Conservation (phyloP, 2,113 vertebrate genomes). For the Stictonetta naevosa region DNA sequence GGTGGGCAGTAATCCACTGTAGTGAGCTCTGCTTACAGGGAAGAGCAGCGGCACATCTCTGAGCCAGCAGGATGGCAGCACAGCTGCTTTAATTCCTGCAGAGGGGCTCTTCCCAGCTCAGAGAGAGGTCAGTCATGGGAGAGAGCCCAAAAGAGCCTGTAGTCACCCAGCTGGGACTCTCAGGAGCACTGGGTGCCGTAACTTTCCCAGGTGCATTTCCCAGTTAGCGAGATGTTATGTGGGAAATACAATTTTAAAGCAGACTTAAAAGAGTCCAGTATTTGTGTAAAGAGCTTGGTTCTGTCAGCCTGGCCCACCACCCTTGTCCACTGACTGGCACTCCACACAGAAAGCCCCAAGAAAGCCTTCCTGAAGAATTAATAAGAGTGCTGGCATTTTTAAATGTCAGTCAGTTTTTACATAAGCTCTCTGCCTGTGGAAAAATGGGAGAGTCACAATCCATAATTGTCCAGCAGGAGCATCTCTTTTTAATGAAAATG, state of each 20-base stretch:
- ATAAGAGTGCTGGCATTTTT: slow-evolving; percentile 57
- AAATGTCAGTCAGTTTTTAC: slow-evolving; percentile 65
- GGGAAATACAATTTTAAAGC: background rate
- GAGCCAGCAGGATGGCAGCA: background rate
- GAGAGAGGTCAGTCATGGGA: background rate
- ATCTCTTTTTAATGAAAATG: slow-evolving; percentile 44
- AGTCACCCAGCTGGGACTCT: background rate
- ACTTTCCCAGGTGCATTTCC: background rate
- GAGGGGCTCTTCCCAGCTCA: background rate
- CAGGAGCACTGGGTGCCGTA: background rate
- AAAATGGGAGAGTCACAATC: background rate
- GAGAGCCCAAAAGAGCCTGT: background rate
- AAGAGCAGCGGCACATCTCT: background rate
- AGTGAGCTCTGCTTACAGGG: background rate
- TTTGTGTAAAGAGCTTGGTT: background rate
- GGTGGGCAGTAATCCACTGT: background rate
- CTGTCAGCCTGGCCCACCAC: background rate
- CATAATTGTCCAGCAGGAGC: slow-evolving; percentile 1
- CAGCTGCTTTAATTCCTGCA: background rate
- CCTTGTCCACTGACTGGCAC: background rate
- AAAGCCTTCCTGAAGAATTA: slow-evolving; percentile 48
- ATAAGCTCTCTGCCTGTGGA: background rate
- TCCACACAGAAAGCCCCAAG: background rate
- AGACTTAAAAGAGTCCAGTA: background rate
- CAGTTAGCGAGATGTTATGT: background rate